These are phyloP conservation scores for Danaus melanippus DNA, from an alignment of 1,140 invertebrate genomes.

Conservation along the genomic window DNA sequence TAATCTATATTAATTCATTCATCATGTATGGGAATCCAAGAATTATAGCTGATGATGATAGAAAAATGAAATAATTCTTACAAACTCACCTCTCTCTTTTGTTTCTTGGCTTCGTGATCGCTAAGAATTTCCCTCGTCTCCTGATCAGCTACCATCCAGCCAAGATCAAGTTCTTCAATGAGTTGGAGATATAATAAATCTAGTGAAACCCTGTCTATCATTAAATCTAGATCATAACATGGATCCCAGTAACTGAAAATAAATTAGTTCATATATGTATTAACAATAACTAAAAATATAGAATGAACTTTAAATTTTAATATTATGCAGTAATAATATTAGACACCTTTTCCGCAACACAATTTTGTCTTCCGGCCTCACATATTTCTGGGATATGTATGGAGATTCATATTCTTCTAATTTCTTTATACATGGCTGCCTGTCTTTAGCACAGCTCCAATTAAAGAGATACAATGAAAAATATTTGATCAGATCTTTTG, in stretches of 20 bases:
- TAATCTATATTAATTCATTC: too few species aligned
- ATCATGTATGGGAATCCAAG: too few species aligned
- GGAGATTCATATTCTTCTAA: slow-evolving; percentile 97
- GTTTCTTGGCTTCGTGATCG: slow-evolving; percentile 80
- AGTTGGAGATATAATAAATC: slow-evolving; percentile 93
- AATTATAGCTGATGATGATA: not conserved
- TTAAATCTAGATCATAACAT: slow-evolving; percentile 85
- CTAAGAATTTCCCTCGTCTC: slow-evolving; percentile 81
- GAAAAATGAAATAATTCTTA: slow-evolving; percentile 13
- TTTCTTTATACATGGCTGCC: slow-evolving; percentile 85
- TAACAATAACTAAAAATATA: not conserved
- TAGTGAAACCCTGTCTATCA: slow-evolving; percentile 84
- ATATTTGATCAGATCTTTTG: slow-evolving; percentile 84
- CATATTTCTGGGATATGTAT: slow-evolving; percentile 86
- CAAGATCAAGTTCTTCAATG: slow-evolving; percentile 86
- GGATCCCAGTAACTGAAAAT: slow-evolving; percentile 90
- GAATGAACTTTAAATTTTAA: too few species aligned
- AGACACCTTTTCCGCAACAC: slow-evolving; percentile 81
- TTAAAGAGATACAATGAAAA: slow-evolving; percentile 91
- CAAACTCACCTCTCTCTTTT: slow-evolving; percentile 83
- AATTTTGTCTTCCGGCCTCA: slow-evolving; percentile 77
- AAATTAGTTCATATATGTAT: slow-evolving; percentile 7
- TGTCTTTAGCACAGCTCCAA: slow-evolving; percentile 80
- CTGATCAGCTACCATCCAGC: slow-evolving; percentile 84
- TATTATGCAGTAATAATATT: too few species aligned